Evolutionary conservation across 2,113 vertebrate species (phyloP), one percentile per base, ranked within the genome.

Genomic region (Pitta sordida): DNA sequence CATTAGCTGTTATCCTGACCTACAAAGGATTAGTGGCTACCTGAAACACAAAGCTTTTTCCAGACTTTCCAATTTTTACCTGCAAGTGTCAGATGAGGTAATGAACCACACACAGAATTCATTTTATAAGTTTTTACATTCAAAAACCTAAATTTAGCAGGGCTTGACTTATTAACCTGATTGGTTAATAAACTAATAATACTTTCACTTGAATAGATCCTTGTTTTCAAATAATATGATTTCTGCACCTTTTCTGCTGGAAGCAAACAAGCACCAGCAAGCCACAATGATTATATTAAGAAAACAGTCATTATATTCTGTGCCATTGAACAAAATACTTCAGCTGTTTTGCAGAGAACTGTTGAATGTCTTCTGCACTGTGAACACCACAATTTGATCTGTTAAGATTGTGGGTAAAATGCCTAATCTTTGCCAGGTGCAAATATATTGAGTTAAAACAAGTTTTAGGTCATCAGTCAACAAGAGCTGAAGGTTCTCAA

Each of bases 41-140:
- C 75, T 71, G 46, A 93, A 95, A 91, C 56, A 86, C 39, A 88
- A 93, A 95, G 44, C 23, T 62, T 86, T 75, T 92, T 56, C 86
- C 11, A 21, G 63, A 86, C 30, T 60, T 86, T 26, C 15, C 18
- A 49, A 8, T 75, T 83, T n/a, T 79, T 65, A 85, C 34, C 43
- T 75, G 56, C 22, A 70, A 43, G 12, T 34, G 27, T 74, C 34
- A 51, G 27, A 58, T 34, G 36, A 75, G 34, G n/a, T 30, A 62
- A 37, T 21, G 36, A 86, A 83, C 36, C 7, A 9, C 15, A 12
- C 9, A 6, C 19, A 48, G 60, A 0, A 55, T 77, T 81, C 63
- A 86, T 51, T 64, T 91, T 19, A 58, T 17, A 17, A 2, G 17
- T 19, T 86, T 91, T 92, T 23, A 20, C 77, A 58, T 69, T 15